Conservation (phyloP, 2,888 invertebrate genomes). For the Aphidius colemani region DNA sequence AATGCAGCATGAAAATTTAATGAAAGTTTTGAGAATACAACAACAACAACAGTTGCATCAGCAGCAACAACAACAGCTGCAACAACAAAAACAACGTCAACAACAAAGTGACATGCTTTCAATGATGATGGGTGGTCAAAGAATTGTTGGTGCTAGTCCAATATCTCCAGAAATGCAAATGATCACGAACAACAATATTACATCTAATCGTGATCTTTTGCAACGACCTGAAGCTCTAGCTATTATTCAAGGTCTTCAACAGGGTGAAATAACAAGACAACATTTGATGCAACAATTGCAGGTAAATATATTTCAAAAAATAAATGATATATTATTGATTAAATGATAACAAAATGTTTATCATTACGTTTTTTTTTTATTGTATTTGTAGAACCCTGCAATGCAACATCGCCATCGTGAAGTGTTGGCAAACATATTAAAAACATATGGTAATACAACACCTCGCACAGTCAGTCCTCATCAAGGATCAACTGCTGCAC, state of each 20-base stretch:
- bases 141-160: constrained; percentile 63
- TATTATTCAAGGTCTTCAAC: constrained; percentile 75
- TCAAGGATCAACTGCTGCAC: constrained; percentile 56
- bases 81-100: constrained; percentile 51
- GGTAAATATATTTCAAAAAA: constrained; percentile 43
- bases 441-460: constrained; percentile 60
- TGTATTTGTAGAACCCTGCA: constrained; percentile 65
- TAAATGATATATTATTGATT: neutral
- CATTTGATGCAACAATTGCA: constrained; percentile 77
- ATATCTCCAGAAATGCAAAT: constrained; percentile 60
- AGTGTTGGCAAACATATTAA: constrained; percentile 71
- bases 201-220: constrained; percentile 71
- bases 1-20: constrained; percentile 57
- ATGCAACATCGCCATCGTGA: constrained; percentile 77
- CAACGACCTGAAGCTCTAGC: constrained; percentile 78
- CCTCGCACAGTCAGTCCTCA: constrained; percentile 57
- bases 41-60: constrained; percentile 37
- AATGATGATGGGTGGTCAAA: constrained; percentile 66
- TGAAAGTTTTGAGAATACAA: constrained; percentile 65
- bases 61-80: constrained; percentile 43
- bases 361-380: neutral
- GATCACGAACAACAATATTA: constrained; percentile 61
- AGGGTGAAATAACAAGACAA: constrained; percentile 77
- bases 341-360: neutral
- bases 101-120: constrained; percentile 62